Base-by-base conservation (phyloP, 2,888 invertebrate genomes). In the Heliconius hortense region DNA sequence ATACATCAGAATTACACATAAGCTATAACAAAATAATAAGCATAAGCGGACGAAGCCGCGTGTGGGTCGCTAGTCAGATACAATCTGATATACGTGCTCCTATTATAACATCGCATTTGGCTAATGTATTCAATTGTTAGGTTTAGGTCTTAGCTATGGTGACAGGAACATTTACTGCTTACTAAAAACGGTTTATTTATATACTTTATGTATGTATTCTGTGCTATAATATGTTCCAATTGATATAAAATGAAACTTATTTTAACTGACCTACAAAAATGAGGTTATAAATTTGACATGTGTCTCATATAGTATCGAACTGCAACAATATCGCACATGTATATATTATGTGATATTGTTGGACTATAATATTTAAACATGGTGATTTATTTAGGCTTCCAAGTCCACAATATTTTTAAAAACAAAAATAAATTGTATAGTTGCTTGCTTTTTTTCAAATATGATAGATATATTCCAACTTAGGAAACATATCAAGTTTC, bases 31-130 rank as follows among this genome's bases (percentile, higher is more conserved):
- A 59, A 24, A 59, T 59, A 24, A 24, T 59, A 24, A 11, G 24
- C 11, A 11, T 24, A 59, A n/a, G 15, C 15, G 26, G 26, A 13
- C 39, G 24, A 66, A 43, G 3, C 66, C 66, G 39, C 7, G 39
- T 15, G 39, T 15, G 15, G 24, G 15, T 13, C 8, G 35, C 35
- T 11, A 35, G 13, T 5, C 15, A 21, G 28, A 31, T n/a, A 66
- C 39, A 78, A 75, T 69, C 77, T 60, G 60, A 72, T 63, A 79
- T 79, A 83, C 82, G 83, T 83, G 82, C 82, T 79, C 79, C 82
- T 82, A 82, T 84, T 85, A 81, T 79, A 48, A 77, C 82, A 84
- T 84, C 81, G 81, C 81, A 73, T 77, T 69, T 76, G 59, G 72
- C 64, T 77, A 79, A 80, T 79, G 76, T 76, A 79, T 79, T 75